These are phyloP conservation scores for Enteromius argenteus DNA, from an alignment of 2,797 vertebrate genomes.

Conservation along the genomic window DNA sequence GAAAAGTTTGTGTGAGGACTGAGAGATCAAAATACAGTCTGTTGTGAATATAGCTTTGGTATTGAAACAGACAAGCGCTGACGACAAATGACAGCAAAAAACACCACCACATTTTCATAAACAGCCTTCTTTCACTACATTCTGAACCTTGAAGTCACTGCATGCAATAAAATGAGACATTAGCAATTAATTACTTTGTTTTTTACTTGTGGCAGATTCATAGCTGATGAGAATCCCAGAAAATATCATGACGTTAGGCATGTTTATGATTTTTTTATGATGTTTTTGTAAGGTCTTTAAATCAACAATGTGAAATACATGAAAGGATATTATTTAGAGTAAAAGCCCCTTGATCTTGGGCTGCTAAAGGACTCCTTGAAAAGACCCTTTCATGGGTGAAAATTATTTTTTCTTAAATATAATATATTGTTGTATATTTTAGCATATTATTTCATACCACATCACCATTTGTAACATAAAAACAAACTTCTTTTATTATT, in stretches of 20 bases:
- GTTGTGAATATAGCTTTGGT: not conserved
- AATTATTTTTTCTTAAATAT: no score
- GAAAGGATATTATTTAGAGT: not conserved
- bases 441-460: no score
- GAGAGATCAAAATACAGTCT: not conserved
- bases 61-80: not conserved
- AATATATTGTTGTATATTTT: no score
- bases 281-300: not conserved
- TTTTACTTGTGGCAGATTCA: not conserved
- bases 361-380: not conserved
- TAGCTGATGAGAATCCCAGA: slow-evolving; percentile 7
- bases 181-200: not conserved
- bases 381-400: not conserved
- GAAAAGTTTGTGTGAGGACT: not conserved
- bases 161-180: not conserved
- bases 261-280: not conserved
- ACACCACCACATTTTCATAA: not conserved
- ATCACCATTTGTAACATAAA: no score
- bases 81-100: not conserved
- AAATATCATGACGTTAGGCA: not conserved
- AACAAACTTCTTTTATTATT: no score
- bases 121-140: not conserved
- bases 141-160: not conserved
- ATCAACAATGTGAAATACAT: not conserved
- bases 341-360: not conserved